Base-by-base conservation (phyloP, 2,113 vertebrate genomes). In the Australoheros scitulus region DNA sequence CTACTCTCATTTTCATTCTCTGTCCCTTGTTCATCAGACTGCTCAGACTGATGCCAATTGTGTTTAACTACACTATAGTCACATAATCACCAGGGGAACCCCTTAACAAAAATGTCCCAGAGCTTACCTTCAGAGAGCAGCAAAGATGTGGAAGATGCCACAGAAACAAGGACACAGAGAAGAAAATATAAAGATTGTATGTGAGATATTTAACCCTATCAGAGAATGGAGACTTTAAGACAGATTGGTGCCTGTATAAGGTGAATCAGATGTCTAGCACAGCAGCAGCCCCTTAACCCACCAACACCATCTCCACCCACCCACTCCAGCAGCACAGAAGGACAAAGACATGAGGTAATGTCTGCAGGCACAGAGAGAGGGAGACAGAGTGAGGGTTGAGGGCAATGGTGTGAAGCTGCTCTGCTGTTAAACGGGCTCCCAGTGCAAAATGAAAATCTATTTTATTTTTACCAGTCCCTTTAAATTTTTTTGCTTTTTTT, bases 301-400 rank as follows among this genome's bases (percentile, higher is more conserved):
- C 4, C 79, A 56, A 61, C 59, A 29, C 80, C 81, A 61, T 65
- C 24, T 64, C 65, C 65, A 72, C 43, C 36, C 88, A 57, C 85
- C 81, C 86, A 56, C 88, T 88, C 83, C 87, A 87, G 77, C 88
- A 88, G 88, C 86, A 87, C 65, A 84, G 89, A 80, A 91, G 90
- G 94, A 95, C 94, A 95, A 95, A 92, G 93, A 93, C 91, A 94
- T 93, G 92, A 92, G 80, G 88, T 90, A 82, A 92, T 94, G 94
- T 95, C 94, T 94, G 94, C 94, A 91, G 90, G 86, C 89, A 75
- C 84, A 32, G 50, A 83, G 81, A 68, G 70, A 43, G 60, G 36
- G 59, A 32, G 57, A 77, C 7, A 13, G 82, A 57, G 50, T n/a
- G 89, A 68, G 61, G 56, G 77, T 79, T 80, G 84, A 57, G 74